These are phyloP conservation scores for Pteria penguin DNA, from an alignment of 2,888 invertebrate species.

Conservation along the genomic window DNA sequence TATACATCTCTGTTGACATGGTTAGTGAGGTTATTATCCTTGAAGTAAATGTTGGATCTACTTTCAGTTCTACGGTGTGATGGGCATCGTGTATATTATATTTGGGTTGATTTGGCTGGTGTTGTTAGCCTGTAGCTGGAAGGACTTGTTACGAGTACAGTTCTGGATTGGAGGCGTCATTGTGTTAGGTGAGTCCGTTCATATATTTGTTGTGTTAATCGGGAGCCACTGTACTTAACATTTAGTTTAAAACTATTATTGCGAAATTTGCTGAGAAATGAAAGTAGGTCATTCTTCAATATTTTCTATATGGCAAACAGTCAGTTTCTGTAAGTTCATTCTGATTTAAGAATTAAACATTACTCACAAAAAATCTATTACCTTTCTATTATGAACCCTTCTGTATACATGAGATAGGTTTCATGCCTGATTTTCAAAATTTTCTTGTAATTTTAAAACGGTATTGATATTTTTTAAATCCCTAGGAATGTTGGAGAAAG, in stretches of 20 bases:
- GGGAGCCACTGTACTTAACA: too few species aligned
- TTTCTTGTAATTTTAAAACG: too few species aligned
- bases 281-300: background rate
- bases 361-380: too few species aligned
- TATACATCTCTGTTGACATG: too few species aligned
- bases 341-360: too few species aligned
- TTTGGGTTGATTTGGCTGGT: conserved; percentile 90
- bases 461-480: too few species aligned
- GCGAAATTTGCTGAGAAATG: background rate
- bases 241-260: background rate
- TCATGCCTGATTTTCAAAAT: too few species aligned
- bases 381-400: too few species aligned
- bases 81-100: conserved; percentile 93
- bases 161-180: conserved; percentile 98
- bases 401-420: too few species aligned
- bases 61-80: conserved; percentile 90
- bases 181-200: conserved; percentile 84
- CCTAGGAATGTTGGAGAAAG: conserved; percentile 84
- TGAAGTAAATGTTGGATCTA: conserved; percentile 21
- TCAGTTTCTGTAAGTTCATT: too few species aligned
- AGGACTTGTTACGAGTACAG: conserved; percentile 93
- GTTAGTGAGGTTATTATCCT: too few species aligned
- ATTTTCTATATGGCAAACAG: background rate
- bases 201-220: too few species aligned
- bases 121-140: conserved; percentile 92